Conservation (phyloP, 2,113 vertebrate genomes). For the Varanus komodoensis region DNA sequence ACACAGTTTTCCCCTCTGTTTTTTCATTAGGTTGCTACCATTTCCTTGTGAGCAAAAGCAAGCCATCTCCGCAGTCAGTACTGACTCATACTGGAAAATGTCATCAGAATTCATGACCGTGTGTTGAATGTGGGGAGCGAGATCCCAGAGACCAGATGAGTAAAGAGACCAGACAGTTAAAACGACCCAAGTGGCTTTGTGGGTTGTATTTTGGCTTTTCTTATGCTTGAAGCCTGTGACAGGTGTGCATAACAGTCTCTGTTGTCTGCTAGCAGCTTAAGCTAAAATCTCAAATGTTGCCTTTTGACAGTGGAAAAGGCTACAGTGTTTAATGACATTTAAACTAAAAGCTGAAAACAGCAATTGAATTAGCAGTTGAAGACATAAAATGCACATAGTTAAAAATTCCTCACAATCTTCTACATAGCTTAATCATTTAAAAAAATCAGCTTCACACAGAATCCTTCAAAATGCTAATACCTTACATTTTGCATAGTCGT, state of each 20-base stretch:
- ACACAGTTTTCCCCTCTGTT: conserved; percentile 22
- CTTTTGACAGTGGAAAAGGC: neutral
- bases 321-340: neutral
- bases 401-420: neutral
- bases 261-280: neutral
- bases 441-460: neutral
- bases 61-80: accelerated
- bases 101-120: neutral
- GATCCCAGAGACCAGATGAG: neutral
- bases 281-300: neutral
- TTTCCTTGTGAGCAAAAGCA: conserved; percentile 14
- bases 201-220: neutral
- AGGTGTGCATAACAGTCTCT: neutral
- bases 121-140: neutral
- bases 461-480: neutral
- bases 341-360: neutral
- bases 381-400: neutral
- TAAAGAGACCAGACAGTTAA: neutral
- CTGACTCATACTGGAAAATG: neutral
- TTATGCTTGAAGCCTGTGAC: neutral
- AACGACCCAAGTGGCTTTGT: neutral
- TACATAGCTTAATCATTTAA: neutral
- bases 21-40: conserved; percentile 30
- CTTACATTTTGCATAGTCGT: neutral
- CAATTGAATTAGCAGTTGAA: too few relatives aligned